These are phyloP conservation scores for Monopterus albus DNA, from an alignment of 2,113 vertebrate species.

Conservation along the genomic window DNA sequence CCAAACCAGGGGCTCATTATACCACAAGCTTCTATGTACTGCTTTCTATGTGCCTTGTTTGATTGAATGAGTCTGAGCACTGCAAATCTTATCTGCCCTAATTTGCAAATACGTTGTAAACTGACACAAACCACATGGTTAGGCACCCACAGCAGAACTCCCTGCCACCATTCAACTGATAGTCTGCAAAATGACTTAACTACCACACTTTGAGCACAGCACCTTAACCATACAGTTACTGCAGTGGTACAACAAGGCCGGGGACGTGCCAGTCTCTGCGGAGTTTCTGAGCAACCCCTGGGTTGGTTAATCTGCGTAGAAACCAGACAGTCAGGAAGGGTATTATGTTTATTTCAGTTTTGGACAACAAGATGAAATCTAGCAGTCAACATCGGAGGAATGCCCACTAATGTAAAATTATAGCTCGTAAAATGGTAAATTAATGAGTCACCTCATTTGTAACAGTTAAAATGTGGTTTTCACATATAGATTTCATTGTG, in stretches of 20 bases:
- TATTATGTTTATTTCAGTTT: slow-evolving; percentile 13
- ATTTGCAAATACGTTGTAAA: slow-evolving; percentile 50
- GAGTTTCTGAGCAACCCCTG: slow-evolving; percentile 36
- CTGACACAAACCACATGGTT: slow-evolving; percentile 46
- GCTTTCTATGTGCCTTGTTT: slow-evolving; percentile 47
- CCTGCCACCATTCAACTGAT: slow-evolving; percentile 38
- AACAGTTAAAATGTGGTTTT: no score
- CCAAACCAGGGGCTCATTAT: slow-evolving; percentile 41
- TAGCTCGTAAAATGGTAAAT: slow-evolving; percentile 9
- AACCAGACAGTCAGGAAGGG: slow-evolving; percentile 34
- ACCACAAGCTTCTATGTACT: slow-evolving; percentile 37
- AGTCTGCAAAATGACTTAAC: slow-evolving; percentile 46
- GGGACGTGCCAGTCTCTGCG: slow-evolving; percentile 52
- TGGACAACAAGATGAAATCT: slow-evolving; percentile 21
- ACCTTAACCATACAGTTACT: slow-evolving; percentile 23
- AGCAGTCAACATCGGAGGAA: no score
- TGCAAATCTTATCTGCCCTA: slow-evolving; percentile 57
- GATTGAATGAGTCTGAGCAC: slow-evolving; percentile 42
- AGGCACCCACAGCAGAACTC: slow-evolving; percentile 25
- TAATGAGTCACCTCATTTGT: not conserved
- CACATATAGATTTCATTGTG: not conserved
- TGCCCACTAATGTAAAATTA: slow-evolving; percentile 3
- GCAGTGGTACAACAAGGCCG: slow-evolving; percentile 48
- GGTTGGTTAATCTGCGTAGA: slow-evolving; percentile 44
- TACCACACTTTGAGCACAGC: slow-evolving; percentile 48